A percentile compares a stretch with the other conserved stretches of the same genome.
phyloP scores from a whole-genome alignment of 1,140 invertebrate species.

The Hesperophylax magnus region DNA sequence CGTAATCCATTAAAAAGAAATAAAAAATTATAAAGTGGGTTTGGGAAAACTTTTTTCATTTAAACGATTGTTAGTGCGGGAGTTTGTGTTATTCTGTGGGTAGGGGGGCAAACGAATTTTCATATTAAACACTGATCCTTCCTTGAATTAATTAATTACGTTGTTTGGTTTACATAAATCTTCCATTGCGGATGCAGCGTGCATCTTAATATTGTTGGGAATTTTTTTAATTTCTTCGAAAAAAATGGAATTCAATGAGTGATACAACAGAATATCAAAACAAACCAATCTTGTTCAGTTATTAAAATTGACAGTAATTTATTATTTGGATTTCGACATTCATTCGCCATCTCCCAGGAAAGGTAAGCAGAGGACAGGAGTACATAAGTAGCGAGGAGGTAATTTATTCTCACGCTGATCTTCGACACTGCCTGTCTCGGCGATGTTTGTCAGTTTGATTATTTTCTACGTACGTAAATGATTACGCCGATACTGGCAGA shows the following conservation, averaged over 20 bases:
- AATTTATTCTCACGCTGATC: slow-evolving; percentile 52
- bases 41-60: slow-evolving; percentile 40
- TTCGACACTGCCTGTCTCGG: slow-evolving; percentile 47
- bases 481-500: slow-evolving; percentile 28
- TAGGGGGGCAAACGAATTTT: slow-evolving; percentile 17
- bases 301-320: slow-evolving; percentile 43
- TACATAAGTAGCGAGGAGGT: slow-evolving; percentile 17
- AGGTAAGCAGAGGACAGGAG: not conserved
- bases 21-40: slow-evolving; percentile 48
- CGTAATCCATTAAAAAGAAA: slow-evolving; percentile 53
- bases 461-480: slow-evolving; percentile 45
- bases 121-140: not conserved
- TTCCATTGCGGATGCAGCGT: no score
- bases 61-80: slow-evolving; percentile 39
- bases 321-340: slow-evolving; percentile 2
- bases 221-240: no score
- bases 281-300: no score
- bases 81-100: not conserved
- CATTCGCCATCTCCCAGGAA: no score
- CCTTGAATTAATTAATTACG: not conserved
- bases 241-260: no score
- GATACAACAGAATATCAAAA: no score
- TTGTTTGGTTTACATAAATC: no score
- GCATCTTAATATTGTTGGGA: no score
- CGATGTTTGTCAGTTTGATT: slow-evolving; percentile 54